These are phyloP conservation scores for Microctonus aethiopoides DNA, from an alignment of 2,888 invertebrate genomes.

Conservation along the genomic window DNA sequence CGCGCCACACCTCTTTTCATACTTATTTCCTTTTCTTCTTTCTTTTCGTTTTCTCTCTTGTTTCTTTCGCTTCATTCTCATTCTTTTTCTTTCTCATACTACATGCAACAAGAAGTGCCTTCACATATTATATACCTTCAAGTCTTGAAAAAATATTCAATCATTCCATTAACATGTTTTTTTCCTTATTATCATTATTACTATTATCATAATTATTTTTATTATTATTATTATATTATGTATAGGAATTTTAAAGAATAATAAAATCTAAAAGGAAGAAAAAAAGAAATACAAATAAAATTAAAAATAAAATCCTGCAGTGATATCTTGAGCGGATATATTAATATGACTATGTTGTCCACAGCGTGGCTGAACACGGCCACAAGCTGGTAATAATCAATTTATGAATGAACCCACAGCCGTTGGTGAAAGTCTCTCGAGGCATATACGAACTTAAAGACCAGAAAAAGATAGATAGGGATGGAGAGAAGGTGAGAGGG, in stretches of 20 bases:
- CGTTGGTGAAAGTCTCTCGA: constrained; percentile 56
- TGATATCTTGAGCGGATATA: neutral
- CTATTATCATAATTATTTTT: neutral
- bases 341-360: constrained; percentile 17
- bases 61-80: constrained; percentile 5
- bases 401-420: constrained; percentile 60
- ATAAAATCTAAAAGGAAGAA: neutral
- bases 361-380: constrained; percentile 26
- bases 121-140: constrained; percentile 25
- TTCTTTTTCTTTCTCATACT: constrained; percentile 15
- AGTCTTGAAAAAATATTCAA: constrained; percentile 13
- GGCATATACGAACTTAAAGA: neutral
- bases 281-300: neutral
- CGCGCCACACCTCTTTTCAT: constrained; percentile 62
- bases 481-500: constrained; percentile 14
- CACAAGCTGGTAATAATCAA: constrained; percentile 49
- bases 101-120: constrained; percentile 25
- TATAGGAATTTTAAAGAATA: neutral
- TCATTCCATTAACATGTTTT: constrained; percentile 7
- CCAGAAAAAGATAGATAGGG: neutral
- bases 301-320: neutral
- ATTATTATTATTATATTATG: neutral
- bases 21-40: constrained; percentile 45
- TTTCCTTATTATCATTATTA: neutral
- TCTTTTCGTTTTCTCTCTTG: constrained; percentile 53